Evolutionary conservation across 2,888 invertebrate genomes (phyloP).

Genomic region (Lissocephala sabroskyi): DNA sequence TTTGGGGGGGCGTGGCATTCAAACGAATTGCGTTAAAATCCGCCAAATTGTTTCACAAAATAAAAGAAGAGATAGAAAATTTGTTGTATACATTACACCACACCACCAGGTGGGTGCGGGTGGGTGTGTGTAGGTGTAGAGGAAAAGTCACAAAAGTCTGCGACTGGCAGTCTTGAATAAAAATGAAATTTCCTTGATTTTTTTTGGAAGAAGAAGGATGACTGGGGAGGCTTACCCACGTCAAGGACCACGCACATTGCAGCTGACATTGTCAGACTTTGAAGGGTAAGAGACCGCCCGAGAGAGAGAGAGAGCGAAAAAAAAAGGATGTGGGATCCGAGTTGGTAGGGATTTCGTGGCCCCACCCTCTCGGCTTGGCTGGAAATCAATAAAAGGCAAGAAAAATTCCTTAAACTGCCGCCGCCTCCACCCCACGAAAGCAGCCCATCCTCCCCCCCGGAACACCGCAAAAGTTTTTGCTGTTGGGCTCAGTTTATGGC

Average conservation of each 20-base stretch:
- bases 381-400: too few species aligned
- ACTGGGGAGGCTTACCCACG: background rate
- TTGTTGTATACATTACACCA: slow-evolving; percentile 57
- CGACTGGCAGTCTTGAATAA: slow-evolving; percentile 16
- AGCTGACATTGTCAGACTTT: slow-evolving; percentile 52
- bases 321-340: too few species aligned
- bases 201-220: background rate
- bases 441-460: too few species aligned
- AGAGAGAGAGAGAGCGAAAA: background rate
- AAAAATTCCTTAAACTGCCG: too few species aligned
- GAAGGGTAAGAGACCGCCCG: background rate
- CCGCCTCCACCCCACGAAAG: too few species aligned
- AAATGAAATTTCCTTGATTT: slow-evolving; percentile 6
- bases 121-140: background rate
- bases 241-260: slow-evolving; percentile 4
- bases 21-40: slow-evolving; percentile 62
- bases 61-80: slow-evolving; percentile 24
- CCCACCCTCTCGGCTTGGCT: too few species aligned
- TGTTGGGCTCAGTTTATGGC: too few species aligned
- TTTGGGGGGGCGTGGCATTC: slow-evolving; percentile 14
- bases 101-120: background rate
- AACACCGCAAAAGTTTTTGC: too few species aligned
- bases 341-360: too few species aligned
- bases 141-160: slow-evolving; percentile 30
- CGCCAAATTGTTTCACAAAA: slow-evolving; percentile 59